Percentiles rank a stretch among this genome's conserved stretches.
Conservation (phyloP, 2,797 vertebrate species). For the Poeciliopsis presidionis region DNA sequence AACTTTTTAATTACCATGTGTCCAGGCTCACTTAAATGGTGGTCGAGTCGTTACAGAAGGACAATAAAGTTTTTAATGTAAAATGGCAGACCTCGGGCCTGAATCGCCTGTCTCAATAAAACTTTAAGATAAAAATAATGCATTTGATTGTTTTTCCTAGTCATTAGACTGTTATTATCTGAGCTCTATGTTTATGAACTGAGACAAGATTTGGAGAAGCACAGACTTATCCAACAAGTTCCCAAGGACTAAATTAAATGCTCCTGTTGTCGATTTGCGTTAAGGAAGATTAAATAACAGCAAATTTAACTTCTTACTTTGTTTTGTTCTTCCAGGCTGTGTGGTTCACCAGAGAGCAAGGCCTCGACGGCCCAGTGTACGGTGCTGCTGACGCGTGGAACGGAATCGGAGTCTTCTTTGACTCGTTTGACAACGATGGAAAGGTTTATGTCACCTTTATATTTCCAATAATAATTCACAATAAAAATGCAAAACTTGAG, state of each 20-base stretch:
- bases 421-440: constrained; percentile 98
- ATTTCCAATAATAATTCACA: not conserved
- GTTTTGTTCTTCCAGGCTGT: constrained; percentile 81
- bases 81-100: not conserved
- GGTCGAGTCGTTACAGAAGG: not conserved
- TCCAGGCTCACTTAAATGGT: not conserved
- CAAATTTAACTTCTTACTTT: not conserved
- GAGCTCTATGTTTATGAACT: not conserved
- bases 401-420: constrained; percentile 95
- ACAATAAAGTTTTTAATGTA: not conserved
- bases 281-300: not conserved
- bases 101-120: not conserved
- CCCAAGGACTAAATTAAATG: not conserved
- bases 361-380: constrained; percentile 93
- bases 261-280: not conserved
- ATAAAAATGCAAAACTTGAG: not conserved
- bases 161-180: not conserved
- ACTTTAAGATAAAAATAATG: not conserved
- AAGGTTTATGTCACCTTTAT: constrained; percentile 83
- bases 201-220: not conserved
- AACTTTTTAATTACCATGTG: not conserved
- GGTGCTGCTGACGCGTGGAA: constrained; percentile 94
- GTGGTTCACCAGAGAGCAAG: constrained; percentile 91
- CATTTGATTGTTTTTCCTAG: not conserved
- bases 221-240: not conserved